Evolutionary conservation across 2,888 invertebrate species (phyloP).

Genomic region (Helicoverpa assulta): DNA sequence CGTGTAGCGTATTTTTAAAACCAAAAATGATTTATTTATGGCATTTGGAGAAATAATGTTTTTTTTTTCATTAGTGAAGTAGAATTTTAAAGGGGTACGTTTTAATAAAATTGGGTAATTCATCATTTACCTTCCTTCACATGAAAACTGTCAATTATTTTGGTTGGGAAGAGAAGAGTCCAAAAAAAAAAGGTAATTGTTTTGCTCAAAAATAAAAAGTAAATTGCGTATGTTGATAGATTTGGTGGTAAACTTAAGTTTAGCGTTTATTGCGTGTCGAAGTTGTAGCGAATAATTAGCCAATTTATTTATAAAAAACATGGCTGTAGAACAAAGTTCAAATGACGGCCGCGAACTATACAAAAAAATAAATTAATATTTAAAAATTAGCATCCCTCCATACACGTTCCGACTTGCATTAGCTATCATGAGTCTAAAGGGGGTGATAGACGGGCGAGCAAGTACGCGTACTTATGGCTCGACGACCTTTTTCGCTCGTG

Average conservation of each 20-base stretch:
- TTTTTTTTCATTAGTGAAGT: not conserved
- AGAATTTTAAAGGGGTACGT: not conserved
- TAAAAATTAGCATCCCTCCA: conserved; percentile 7
- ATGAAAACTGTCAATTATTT: not conserved
- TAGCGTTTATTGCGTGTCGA: conserved; percentile 17
- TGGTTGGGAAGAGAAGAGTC: not conserved
- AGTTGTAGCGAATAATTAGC: conserved; percentile 43
- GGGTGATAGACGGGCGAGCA: too few species aligned
- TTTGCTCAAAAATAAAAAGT: conserved; percentile 20
- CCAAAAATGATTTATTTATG: conserved; percentile 18
- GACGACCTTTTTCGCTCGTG: too few species aligned
- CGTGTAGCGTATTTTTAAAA: conserved; percentile 20
- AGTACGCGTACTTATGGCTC: too few species aligned
- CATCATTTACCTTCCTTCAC: not conserved
- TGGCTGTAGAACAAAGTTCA: conserved; percentile 57
- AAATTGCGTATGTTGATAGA: not conserved
- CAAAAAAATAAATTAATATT: conserved; percentile 7
- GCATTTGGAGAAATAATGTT: not conserved
- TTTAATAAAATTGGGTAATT: not conserved
- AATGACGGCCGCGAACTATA: conserved; percentile 16
- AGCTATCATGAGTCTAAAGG: too few species aligned
- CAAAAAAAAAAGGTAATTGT: too few species aligned
- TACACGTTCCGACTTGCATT: too few species aligned
- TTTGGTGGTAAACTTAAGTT: conserved; percentile 3
- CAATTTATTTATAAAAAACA: conserved; percentile 39